A percentile compares a stretch with the other conserved stretches of the same genome.
Conservation (phyloP, 53 echinoderm and acorn worm genomes). For the Crossaster papposus region DNA sequence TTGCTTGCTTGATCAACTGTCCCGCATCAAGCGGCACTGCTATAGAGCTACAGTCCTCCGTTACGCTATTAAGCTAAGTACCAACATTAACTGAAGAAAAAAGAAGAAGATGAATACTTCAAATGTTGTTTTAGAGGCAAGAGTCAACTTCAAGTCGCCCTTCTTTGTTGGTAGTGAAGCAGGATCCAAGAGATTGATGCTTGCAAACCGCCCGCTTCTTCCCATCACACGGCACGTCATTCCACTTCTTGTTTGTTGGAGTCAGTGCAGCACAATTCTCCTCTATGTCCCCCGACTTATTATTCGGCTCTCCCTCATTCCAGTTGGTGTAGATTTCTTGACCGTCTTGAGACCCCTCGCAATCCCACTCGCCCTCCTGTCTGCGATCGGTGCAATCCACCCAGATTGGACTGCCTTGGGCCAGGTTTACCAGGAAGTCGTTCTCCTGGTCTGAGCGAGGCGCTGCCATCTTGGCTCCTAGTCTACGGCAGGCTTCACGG, state of each 20-base stretch:
- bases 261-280: neutral
- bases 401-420: neutral
- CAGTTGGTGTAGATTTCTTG: neutral
- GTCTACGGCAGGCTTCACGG: neutral
- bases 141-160: neutral
- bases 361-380: neutral
- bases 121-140: neutral
- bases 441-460: neutral
- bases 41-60: too few species aligned
- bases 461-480: neutral
- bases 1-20: too few species aligned
- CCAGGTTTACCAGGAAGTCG: neutral
- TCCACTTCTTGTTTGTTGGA: neutral
- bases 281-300: neutral
- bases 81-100: too few species aligned
- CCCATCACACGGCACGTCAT: neutral
- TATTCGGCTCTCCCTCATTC: neutral
- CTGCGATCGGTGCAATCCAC: neutral
- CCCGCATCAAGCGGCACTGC: too few species aligned
- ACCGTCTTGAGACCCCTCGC: neutral
- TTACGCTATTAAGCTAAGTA: too few species aligned
- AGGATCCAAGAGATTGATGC: neutral
- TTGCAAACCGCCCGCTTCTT: neutral
- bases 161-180: neutral
- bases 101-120: neutral